Evolutionary conservation across 2,888 invertebrate species (phyloP), one percentile per base, ranked within the genome.

Genomic region (Drosophila prolongata): DNA sequence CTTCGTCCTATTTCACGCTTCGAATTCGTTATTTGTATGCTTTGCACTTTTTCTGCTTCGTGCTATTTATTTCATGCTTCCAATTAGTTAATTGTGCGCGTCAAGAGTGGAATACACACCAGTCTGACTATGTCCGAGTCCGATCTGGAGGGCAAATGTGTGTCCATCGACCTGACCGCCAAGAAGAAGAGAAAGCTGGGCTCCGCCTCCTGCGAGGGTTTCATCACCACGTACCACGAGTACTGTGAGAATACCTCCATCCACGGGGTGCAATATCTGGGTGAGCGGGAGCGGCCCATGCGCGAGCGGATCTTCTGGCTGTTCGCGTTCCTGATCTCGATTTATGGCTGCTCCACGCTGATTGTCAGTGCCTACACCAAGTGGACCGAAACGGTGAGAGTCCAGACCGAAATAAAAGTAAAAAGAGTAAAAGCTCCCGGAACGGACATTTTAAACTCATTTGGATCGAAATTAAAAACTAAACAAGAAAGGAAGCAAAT

Each of bases 341-440:
- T 95, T 6, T 93, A 94, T 27, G 93, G 94, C 19, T 95, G 95
- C 76, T 90, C 93, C 16, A 93, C 92, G 42, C 90, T 95, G 3
- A 95, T 95, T 50, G 90, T 92, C 59, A 94, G 94, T 88, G 94
- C 94, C 8, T 95, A 94, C 93, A 92, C 93, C 58, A 95, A 95
- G 89, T 95, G 95, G 95, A 93, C 94, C 57, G 94, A 93, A 69
- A 95, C 94, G 47, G 71, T 71, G 24, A 27, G 11, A 37, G 8
- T 10, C 3, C 5, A 16, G 11, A 19, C 19, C 19, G 2, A 3
- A 19, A 19, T 27, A 11, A 49, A 16, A 10, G 34, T 38, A 35
- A 9, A 11, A 11, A 24, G 27, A 30, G 10, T 10, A 4, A 49
- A 30, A 6, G 11, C 16, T 13, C 13, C 9, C 30, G 5, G 6